phyloP scores from a whole-genome alignment of 1,140 invertebrate species.

The Ephestia elutella region DNA sequence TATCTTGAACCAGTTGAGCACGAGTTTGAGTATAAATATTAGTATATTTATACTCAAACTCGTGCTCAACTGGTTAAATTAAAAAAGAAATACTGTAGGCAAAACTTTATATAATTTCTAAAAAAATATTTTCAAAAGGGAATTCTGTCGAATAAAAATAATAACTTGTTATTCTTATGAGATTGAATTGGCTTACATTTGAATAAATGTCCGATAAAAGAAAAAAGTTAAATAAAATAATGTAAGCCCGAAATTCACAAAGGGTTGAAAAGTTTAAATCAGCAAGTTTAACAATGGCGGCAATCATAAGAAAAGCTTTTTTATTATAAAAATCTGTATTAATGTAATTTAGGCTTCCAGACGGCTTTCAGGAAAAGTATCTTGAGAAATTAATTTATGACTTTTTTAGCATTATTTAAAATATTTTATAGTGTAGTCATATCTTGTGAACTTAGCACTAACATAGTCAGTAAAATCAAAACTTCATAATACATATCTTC shows the following conservation, averaged over 20 bases:
- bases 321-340: slow-evolving; percentile 1
- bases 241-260: slow-evolving; percentile 12
- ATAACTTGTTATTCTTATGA: slow-evolving; percentile 19
- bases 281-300: slow-evolving; percentile 21
- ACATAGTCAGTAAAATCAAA: no score
- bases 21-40: no score
- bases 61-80: no score
- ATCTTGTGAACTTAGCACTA: no score
- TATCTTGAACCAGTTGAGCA: no score
- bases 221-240: slow-evolving; percentile 21
- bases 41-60: no score
- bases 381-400: not conserved
- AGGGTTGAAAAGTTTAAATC: slow-evolving; percentile 19
- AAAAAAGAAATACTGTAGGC: no score
- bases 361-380: not conserved
- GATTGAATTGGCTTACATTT: slow-evolving; percentile 17
- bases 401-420: not conserved
- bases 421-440: no score
- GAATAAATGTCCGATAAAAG: slow-evolving; percentile 16
- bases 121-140: not conserved
- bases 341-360: not conserved
- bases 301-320: slow-evolving; percentile 18
- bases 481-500: no score
- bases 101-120: not conserved
- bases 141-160: slow-evolving; percentile 12